Percentiles rank a stretch among this genome's conserved stretches.
These are phyloP conservation scores for Cervus canadensis DNA, from an alignment of 2,113 vertebrate species.

Conservation along the genomic window DNA sequence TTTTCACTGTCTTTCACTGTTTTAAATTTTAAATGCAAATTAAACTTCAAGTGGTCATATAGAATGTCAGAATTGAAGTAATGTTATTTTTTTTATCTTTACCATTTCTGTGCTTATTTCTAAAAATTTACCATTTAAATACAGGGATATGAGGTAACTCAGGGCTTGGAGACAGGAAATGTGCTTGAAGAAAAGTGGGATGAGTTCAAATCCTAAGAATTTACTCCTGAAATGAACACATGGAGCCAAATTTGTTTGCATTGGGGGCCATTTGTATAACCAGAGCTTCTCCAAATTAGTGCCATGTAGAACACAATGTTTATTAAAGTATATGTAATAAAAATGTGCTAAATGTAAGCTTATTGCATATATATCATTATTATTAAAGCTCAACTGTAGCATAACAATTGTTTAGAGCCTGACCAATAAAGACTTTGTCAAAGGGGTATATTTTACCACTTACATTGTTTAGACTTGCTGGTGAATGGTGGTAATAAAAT, in stretches of 20 bases:
- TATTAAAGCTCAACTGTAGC: conserved; percentile 16
- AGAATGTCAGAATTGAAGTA: conserved; percentile 7
- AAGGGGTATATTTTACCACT: background rate
- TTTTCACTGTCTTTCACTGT: background rate
- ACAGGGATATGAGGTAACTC: background rate
- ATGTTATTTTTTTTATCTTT: background rate
- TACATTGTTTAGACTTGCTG: background rate
- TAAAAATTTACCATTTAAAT: background rate
- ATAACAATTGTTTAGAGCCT: conserved; percentile 14
- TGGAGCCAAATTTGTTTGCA: background rate
- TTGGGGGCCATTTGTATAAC: background rate
- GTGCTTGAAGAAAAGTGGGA: background rate
- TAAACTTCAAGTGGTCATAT: background rate
- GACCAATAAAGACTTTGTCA: background rate
- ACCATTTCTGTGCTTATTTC: background rate
- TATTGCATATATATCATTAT: background rate
- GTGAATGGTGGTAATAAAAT: background rate
- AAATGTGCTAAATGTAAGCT: background rate
- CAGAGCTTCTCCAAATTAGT: background rate
- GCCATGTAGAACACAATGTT: background rate
- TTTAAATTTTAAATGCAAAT: conserved; percentile 35
- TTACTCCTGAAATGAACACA: conserved; percentile 1
- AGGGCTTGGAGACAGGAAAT: background rate
- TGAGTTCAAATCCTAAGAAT: background rate
- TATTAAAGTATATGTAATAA: conserved; percentile 12